These are phyloP conservation scores for Drosophila yooni DNA, from an alignment of 2,888 invertebrate genomes.

Conservation along the genomic window DNA sequence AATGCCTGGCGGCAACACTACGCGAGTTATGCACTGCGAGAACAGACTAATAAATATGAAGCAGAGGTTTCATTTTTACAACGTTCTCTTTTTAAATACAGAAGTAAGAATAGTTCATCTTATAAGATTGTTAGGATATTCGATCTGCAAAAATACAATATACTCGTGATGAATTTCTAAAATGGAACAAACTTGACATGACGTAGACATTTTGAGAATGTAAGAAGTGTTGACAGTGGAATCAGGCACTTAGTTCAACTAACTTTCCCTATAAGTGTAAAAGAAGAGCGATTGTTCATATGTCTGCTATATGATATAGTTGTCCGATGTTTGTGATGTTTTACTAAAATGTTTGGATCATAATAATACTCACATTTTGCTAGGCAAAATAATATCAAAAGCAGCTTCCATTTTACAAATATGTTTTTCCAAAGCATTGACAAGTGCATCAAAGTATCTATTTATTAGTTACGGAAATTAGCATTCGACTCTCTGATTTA, in stretches of 20 bases:
- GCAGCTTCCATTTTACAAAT: no score
- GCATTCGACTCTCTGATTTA: background rate
- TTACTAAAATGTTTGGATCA: no score
- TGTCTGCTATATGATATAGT: no score
- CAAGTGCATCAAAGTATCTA: no score
- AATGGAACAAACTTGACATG: background rate
- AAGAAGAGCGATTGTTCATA: background rate
- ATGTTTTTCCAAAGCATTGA: no score
- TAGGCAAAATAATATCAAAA: no score
- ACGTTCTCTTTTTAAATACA: background rate
- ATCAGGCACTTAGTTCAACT: no score
- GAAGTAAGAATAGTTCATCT: background rate
- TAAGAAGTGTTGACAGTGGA: background rate
- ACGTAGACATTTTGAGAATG: background rate
- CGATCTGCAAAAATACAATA: background rate
- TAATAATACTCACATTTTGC: no score
- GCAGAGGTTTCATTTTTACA: background rate
- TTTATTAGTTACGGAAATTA: no score
- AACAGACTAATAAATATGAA: background rate
- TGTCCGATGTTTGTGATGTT: no score
- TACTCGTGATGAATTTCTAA: background rate
- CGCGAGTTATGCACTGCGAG: background rate
- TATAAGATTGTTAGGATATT: no score
- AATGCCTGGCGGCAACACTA: background rate
- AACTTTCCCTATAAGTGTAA: background rate